Evolutionary conservation across 2,113 vertebrate genomes (phyloP).

Genomic region (Actenoides lindsayi): DNA sequence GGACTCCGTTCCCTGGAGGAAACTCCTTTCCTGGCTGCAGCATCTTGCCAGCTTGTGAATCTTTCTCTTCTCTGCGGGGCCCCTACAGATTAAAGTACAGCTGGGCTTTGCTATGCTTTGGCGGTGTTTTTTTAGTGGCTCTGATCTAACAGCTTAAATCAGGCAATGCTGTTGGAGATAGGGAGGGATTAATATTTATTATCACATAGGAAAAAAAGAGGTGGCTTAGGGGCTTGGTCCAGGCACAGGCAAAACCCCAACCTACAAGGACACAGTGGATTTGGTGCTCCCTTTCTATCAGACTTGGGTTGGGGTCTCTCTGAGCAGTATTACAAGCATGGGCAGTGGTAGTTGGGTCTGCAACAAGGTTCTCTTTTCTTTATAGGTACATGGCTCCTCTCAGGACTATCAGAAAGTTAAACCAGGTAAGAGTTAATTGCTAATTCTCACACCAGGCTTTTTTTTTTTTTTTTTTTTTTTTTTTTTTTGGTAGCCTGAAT

Average conservation of each 20-base stretch:
- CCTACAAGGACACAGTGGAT: neutral
- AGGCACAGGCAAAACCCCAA: neutral
- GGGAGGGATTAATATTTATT: neutral
- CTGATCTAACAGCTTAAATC: neutral
- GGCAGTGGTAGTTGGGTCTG: neutral
- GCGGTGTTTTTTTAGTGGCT: accelerated
- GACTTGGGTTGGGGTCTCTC: neutral
- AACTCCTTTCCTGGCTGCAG: accelerated
- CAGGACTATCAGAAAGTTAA: neutral
- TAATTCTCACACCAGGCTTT: neutral
- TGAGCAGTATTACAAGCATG: accelerated
- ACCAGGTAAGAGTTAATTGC: conserved; percentile 21
- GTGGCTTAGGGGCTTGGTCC: neutral
- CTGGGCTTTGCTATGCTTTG: neutral
- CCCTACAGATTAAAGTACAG: neutral
- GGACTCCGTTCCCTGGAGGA: accelerated
- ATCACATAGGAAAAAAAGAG: accelerated
- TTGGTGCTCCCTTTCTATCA: neutral
- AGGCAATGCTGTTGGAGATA: neutral
- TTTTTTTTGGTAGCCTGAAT: neutral
- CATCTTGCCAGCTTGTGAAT: neutral
- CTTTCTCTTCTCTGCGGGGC: accelerated
- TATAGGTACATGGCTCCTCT: neutral
- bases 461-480: too few relatives aligned
- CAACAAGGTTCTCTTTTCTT: neutral